Percentiles rank a stretch among this genome's conserved stretches.
Evolutionary conservation across 2,113 vertebrate species (phyloP).

Genomic region (Sterna hirundo): DNA sequence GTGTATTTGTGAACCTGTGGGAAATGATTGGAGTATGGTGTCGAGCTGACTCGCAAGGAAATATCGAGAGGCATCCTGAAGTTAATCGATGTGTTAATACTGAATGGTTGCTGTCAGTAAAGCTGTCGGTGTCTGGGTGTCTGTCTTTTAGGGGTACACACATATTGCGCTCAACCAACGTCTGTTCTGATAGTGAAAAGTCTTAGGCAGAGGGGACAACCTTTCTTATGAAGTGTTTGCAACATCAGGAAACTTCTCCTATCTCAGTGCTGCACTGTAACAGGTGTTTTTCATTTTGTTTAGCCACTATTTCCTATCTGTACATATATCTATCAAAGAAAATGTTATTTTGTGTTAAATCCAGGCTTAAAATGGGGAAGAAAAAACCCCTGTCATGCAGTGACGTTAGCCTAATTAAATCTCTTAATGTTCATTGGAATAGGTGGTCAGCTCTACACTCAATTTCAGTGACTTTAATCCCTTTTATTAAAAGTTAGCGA

Average conservation of each 20-base stretch:
- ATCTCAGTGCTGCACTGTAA: background rate
- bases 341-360: background rate
- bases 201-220: background rate
- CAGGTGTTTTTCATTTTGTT: background rate
- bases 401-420: background rate
- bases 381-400: background rate
- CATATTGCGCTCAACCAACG: background rate
- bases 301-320: background rate
- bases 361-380: background rate
- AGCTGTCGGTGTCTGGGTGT: background rate
- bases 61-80: background rate
- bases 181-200: background rate
- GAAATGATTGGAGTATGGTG: fast-evolving
- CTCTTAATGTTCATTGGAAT: background rate
- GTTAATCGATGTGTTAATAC: background rate
- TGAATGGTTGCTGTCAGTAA: too few species aligned
- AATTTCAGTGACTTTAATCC: background rate
- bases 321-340: background rate
- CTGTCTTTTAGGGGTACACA: background rate
- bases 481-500: background rate
- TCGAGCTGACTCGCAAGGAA: background rate
- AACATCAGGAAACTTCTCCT: background rate
- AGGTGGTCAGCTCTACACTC: background rate
- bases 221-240: background rate
- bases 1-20: background rate